Evolutionary conservation across 2,888 invertebrate genomes (phyloP), one percentile per base, ranked within the genome.

Genomic region (Lomographa bimaculata): DNA sequence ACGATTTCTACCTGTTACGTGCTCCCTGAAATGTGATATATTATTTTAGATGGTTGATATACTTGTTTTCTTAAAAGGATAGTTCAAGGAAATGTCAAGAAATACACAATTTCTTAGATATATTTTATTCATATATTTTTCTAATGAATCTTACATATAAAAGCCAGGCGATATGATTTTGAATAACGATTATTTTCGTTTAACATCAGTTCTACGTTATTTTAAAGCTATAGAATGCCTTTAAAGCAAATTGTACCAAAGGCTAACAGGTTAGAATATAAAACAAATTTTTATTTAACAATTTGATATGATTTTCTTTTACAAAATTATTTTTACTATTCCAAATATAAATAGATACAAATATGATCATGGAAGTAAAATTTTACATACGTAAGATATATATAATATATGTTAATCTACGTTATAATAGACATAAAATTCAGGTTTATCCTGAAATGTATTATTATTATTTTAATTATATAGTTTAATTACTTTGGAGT

Each of bases 101-200:
- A n/a, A n/a, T n/a, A n/a, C n/a, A n/a, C n/a, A n/a, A 10, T 7
- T 25, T 29, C 16, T 20, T 34, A 41, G 18, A 35, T 64, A 63
- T 71, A 47, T 50, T 79, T 75, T 78, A 71, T 63, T 73, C 44
- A 57, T 75, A 70, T 71, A 64, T 64, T 72, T 64, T 67, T 68
- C 69, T 74, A 79, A 66, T 65, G 70, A 64, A 71, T 67, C 66
- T 68, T 73, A 70, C 60, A 66, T 57, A 63, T 11, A 18, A 65
- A 75, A 77, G 78, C 72, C 64, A 65, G 70, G 72, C 71, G 66
- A 68, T 71, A 71, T 65, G 34, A 35, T 41, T 47, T 10, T 14
- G 29, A 41, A 23, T 23, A 30, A 36, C 6, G 50, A 34, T 30
- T 28, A 41, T 21, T 40, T 27, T 14, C 12, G 32, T 27, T 50